These are phyloP conservation scores for Prionailurus bengalensis DNA, from an alignment of 2,113 vertebrate genomes.

Conservation along the genomic window DNA sequence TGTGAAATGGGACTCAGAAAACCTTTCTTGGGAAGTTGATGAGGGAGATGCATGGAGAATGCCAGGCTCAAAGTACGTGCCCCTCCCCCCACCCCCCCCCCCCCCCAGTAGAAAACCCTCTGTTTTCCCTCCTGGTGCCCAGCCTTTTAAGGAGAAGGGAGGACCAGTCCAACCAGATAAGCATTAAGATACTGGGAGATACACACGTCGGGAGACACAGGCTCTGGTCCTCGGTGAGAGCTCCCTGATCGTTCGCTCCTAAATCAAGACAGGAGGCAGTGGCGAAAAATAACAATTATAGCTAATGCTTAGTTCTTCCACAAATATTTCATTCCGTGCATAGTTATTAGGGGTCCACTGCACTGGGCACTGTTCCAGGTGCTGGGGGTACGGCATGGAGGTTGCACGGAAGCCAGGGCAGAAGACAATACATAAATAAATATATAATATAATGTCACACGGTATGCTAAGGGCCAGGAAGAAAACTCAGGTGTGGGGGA, in stretches of 20 bases:
- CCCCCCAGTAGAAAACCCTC: too few relatives aligned
- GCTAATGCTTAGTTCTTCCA: too few relatives aligned
- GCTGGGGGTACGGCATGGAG: background rate
- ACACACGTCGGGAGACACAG: too few relatives aligned
- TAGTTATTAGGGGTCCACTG: background rate
- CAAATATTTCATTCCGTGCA: accelerated
- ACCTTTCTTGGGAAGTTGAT: background rate
- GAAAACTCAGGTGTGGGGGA: background rate
- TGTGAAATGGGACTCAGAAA: background rate
- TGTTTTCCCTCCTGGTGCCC: background rate
- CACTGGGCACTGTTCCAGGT: background rate
- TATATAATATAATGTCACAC: background rate
- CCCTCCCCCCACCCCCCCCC: accelerated
- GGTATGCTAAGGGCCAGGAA: background rate
- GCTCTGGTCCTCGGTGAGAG: background rate
- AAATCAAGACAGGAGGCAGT: too few relatives aligned
- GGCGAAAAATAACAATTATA: accelerated
- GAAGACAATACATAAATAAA: background rate
- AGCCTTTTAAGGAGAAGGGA: background rate
- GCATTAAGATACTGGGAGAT: background rate
- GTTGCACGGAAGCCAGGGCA: background rate
- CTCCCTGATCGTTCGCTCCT: background rate
- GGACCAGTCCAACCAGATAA: background rate
- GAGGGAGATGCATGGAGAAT: background rate
- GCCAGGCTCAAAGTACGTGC: background rate